phyloP scores from a whole-genome alignment of 2,113 vertebrate species.

The Leucoraja erinaceus region DNA sequence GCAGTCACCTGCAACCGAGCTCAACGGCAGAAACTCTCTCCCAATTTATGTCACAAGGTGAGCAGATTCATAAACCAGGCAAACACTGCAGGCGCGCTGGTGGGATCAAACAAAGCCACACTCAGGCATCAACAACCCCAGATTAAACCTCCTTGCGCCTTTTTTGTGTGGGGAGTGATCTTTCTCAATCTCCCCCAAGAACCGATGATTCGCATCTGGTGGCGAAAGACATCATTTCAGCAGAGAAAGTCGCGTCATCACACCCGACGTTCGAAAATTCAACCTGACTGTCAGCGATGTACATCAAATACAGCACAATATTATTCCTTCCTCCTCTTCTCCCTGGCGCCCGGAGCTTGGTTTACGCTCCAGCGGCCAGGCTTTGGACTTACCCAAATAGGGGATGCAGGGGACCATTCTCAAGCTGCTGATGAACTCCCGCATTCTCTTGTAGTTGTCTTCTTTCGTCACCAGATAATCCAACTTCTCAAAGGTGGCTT shows the following conservation, averaged over 20 bases:
- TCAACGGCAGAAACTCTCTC: background rate
- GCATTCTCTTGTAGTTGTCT: constrained; percentile 85
- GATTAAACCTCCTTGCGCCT: background rate
- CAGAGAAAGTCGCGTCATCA: background rate
- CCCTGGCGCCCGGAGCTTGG: background rate
- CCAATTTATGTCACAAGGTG: background rate
- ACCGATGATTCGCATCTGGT: background rate
- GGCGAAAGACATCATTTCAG: background rate
- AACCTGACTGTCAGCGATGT: background rate
- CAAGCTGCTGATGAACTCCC: constrained; percentile 80
- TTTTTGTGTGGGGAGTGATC: background rate
- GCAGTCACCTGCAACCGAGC: background rate
- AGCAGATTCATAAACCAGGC: background rate
- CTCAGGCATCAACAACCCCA: background rate
- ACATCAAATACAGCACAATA: background rate
- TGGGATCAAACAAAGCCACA: background rate
- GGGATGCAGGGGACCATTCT: constrained; percentile 89
- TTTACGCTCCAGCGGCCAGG: background rate
- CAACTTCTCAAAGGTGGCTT: constrained; percentile 83
- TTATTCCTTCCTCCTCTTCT: background rate
- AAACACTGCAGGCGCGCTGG: background rate
- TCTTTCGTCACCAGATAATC: constrained; percentile 88
- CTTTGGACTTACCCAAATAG: constrained; percentile 73
- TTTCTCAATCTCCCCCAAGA: background rate
- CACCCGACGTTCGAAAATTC: background rate